phyloP scores from a whole-genome alignment of 2,888 invertebrate species.

The Seira musarum region DNA sequence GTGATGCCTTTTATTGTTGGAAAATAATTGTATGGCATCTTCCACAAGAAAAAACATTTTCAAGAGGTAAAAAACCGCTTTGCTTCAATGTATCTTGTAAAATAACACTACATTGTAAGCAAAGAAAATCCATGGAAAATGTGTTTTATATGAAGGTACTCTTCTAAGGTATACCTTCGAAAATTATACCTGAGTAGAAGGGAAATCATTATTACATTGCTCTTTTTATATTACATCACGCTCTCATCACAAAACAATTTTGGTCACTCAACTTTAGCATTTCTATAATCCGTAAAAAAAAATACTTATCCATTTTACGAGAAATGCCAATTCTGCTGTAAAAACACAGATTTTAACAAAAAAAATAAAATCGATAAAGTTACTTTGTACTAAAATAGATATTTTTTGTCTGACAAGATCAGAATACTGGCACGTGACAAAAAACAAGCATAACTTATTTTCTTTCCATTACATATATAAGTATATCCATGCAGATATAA shows the following conservation, averaged over 20 bases:
- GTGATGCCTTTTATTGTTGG: background rate
- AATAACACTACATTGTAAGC: background rate
- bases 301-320: no score
- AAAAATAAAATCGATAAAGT: no score
- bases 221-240: background rate
- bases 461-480: no score
- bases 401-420: no score
- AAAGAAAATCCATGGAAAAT: background rate
- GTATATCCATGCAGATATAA: no score
- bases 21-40: background rate
- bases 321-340: no score
- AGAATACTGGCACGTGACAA: no score
- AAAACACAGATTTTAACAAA: no score
- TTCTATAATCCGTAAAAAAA: no score
- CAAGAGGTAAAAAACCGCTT: constrained; percentile 42
- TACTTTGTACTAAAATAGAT: no score
- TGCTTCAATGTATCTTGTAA: background rate
- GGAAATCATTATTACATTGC: background rate
- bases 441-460: no score
- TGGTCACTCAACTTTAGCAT: background rate
- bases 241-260: background rate
- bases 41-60: constrained; percentile 16
- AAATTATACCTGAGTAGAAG: background rate
- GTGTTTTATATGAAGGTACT: background rate
- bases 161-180: background rate